Evolutionary conservation across 1,140 invertebrate genomes (phyloP).

Genomic region (Bombus terrestris): DNA sequence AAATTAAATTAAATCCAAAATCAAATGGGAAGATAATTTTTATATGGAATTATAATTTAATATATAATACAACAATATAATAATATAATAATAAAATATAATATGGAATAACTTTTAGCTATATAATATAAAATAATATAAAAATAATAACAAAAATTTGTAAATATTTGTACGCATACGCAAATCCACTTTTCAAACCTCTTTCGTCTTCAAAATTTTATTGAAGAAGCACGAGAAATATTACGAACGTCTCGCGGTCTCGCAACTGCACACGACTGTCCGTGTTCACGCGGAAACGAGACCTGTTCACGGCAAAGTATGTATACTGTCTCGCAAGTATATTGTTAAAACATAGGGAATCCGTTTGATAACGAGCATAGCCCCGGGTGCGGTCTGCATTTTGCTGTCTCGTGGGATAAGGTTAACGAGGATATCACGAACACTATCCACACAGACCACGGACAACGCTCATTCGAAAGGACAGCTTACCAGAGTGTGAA

Average conservation of each 20-base stretch:
- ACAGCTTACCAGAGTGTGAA: slow-evolving; percentile 19
- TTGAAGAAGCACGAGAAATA: neutral
- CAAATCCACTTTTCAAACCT: no score
- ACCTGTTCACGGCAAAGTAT: slow-evolving; percentile 2
- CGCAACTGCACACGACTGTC: neutral
- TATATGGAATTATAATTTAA: no score
- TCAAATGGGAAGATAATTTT: no score
- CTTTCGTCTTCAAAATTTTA: neutral
- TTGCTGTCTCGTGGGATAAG: slow-evolving; percentile 19
- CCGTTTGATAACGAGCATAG: slow-evolving; percentile 27
- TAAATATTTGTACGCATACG: no score
- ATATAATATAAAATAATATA: no score
- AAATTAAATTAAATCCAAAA: no score
- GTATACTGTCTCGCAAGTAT: neutral
- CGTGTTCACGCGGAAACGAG: neutral
- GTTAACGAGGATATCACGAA: slow-evolving; percentile 22
- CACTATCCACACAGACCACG: neutral
- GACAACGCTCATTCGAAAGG: neutral
- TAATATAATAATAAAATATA: no score
- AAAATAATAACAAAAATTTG: no score
- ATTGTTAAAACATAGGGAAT: slow-evolving; percentile 28
- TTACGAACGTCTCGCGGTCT: no score
- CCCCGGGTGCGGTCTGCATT: neutral
- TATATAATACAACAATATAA: no score
- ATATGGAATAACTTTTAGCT: no score